Evolutionary conservation across 2,113 vertebrate species (phyloP).

Genomic region (Eulacestoma nigropectus): DNA sequence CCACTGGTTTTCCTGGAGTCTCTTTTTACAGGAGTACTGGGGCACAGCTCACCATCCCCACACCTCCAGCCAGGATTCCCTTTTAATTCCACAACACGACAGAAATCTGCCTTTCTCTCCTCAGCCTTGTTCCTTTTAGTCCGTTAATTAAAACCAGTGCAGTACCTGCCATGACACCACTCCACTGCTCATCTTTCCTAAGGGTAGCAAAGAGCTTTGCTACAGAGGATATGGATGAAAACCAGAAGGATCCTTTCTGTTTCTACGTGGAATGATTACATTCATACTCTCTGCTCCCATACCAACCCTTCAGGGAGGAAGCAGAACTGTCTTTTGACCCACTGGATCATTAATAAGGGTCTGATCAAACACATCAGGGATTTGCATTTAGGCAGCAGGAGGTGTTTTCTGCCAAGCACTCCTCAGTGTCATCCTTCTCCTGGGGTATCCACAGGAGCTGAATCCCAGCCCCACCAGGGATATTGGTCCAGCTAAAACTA

Average conservation of each 20-base stretch:
- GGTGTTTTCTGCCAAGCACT: not conserved
- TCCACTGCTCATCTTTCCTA: not conserved
- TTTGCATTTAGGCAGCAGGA: not conserved
- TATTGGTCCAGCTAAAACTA: not conserved
- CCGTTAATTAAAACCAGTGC: not conserved
- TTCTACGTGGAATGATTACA: rapidly evolving
- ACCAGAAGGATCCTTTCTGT: not conserved
- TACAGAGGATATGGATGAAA: not conserved
- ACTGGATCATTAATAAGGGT: not conserved
- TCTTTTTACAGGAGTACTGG: not conserved
- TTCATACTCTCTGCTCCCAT: not conserved
- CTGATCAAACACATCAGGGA: not conserved
- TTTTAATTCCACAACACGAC: not conserved
- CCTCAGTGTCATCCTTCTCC: not conserved
- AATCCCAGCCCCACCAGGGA: not conserved
- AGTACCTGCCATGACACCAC: not conserved
- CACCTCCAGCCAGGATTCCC: not conserved
- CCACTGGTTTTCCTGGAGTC: not conserved
- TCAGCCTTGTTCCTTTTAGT: not conserved
- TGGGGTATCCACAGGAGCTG: not conserved
- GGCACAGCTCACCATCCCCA: not conserved
- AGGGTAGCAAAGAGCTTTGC: not conserved
- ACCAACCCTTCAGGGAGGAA: not conserved
- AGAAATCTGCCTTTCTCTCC: not conserved
- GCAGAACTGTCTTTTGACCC: not conserved